Percentiles rank a stretch among this genome's conserved stretches.
phyloP scores from a whole-genome alignment of 2,888 invertebrate species.

The Eupithecia tripunctaria region DNA sequence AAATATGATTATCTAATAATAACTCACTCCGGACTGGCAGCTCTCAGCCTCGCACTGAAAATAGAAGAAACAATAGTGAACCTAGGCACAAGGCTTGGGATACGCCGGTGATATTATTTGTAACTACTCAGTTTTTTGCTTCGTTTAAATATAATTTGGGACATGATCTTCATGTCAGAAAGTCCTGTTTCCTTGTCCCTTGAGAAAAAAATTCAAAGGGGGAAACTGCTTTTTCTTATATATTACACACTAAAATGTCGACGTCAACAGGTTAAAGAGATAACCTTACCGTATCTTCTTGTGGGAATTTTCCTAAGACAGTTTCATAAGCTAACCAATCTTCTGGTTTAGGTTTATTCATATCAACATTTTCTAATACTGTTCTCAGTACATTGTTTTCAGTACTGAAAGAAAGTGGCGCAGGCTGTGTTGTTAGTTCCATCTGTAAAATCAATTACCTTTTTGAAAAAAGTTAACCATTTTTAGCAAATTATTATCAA shows the following conservation, averaged over 20 bases:
- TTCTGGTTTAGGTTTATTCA: conserved; percentile 43
- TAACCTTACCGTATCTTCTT: conserved; percentile 30
- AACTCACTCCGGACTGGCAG: conserved; percentile 57
- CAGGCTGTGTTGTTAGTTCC: conserved; percentile 28
- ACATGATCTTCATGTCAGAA: too few relatives aligned
- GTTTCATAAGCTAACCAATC: conserved; percentile 61
- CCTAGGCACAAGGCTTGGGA: neutral
- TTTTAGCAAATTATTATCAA: too few relatives aligned
- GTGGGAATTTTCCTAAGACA: conserved; percentile 40
- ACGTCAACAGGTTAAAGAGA: neutral
- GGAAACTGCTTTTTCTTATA: too few relatives aligned
- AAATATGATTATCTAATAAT: neutral
- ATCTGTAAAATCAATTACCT: neutral
- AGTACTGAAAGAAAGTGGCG: conserved; percentile 7
- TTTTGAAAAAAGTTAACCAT: neutral
- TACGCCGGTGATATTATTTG: neutral
- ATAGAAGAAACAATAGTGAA: neutral
- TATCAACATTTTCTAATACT: conserved; percentile 49
- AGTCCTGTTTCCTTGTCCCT: too few relatives aligned
- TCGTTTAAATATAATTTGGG: too few relatives aligned
- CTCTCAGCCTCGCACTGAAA: conserved; percentile 52
- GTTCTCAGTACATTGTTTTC: conserved; percentile 41
- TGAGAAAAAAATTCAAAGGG: too few relatives aligned
- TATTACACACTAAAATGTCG: too few relatives aligned
- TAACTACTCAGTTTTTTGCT: neutral